phyloP scores from a whole-genome alignment of 2,888 invertebrate genomes.

The Apantesis nais region DNA sequence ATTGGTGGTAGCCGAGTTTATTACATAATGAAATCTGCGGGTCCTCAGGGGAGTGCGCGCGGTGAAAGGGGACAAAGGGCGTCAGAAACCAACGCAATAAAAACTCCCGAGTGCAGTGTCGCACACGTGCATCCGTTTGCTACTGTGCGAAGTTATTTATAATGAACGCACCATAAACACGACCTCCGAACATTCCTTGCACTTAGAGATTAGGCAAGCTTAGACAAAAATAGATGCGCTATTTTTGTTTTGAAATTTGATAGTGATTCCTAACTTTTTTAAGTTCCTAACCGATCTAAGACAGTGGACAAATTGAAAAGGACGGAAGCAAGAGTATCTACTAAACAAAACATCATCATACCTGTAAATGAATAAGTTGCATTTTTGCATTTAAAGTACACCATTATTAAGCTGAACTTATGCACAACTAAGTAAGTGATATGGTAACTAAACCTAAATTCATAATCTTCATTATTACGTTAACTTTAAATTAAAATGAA shows the following conservation, averaged over 20 bases:
- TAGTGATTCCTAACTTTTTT: background rate
- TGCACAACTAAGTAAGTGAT: background rate
- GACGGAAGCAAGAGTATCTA: no score
- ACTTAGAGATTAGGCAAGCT: constrained; percentile 26
- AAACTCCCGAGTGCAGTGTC: constrained; percentile 68
- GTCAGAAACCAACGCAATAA: constrained; percentile 67
- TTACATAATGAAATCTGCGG: constrained; percentile 56
- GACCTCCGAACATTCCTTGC: constrained; percentile 31
- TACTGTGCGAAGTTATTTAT: constrained; percentile 79
- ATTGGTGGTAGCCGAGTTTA: constrained; percentile 40
- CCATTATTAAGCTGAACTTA: background rate
- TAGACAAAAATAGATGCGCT: constrained; percentile 4
- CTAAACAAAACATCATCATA: background rate
- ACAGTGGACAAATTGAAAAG: no score
- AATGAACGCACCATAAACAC: constrained; percentile 45
- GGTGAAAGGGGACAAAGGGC: constrained; percentile 38
- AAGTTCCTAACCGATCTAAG: no score
- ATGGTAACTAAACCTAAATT: background rate
- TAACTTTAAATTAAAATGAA: no score
- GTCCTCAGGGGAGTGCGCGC: constrained; percentile 44
- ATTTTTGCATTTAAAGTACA: background rate
- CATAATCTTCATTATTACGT: background rate
- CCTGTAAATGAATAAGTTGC: background rate
- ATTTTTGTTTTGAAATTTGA: constrained; percentile 5
- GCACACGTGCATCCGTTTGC: constrained; percentile 83